Conservation (phyloP, 1,140 invertebrate genomes). For the Drosophila nannoptera region DNA sequence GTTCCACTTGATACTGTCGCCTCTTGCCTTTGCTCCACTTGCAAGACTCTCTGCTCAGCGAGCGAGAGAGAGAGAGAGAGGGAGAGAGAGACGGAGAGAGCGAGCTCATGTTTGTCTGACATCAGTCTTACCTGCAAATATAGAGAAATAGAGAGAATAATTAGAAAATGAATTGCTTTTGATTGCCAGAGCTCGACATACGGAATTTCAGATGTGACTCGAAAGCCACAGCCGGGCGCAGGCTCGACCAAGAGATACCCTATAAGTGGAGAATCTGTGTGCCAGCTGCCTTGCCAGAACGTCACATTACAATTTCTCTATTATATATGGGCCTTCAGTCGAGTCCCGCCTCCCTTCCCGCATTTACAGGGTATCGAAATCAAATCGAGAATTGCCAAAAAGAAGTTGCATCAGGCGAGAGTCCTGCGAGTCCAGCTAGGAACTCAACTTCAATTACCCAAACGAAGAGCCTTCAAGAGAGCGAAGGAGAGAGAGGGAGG, state of each 20-base stretch:
- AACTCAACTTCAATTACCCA: conserved; percentile 15
- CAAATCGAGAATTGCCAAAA: conserved; percentile 18
- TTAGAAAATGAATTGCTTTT: conserved; percentile 36
- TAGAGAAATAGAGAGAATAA: conserved; percentile 25
- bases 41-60: conserved; percentile 9
- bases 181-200: conserved; percentile 14
- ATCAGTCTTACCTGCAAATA: conserved; percentile 33
- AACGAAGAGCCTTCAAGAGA: conserved; percentile 2
- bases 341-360: no score
- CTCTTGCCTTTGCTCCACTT: conserved; percentile 16
- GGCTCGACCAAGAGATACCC: neutral
- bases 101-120: conserved; percentile 2
- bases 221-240: neutral
- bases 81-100: neutral
- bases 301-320: no score
- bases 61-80: neutral
- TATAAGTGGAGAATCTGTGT: no score
- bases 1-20: neutral
- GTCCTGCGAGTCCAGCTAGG: no score
- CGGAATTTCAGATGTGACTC: conserved; percentile 28
- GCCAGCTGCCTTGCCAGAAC: no score
- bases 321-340: no score
- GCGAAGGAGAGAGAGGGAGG: neutral
- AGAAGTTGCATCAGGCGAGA: neutral
- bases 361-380: conserved; percentile 5